Evolutionary conservation across 2,888 invertebrate species (phyloP), one percentile per base, ranked within the genome.

Genomic region (Rhorus exstirpatorius): DNA sequence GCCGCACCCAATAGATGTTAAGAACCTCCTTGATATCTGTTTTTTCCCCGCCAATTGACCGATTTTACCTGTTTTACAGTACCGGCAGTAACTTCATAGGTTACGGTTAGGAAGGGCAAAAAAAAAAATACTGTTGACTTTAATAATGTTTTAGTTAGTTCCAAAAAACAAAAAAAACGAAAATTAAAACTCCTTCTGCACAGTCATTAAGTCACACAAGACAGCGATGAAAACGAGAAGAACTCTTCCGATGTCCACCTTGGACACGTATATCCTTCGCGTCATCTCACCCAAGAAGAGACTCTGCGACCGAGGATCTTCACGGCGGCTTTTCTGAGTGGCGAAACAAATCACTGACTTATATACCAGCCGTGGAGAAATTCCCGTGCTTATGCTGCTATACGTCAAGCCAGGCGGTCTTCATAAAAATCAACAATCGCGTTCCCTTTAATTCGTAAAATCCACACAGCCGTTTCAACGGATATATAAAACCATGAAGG

Each of bases 351-450:
- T 89, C 80, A 85, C 81, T 82, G 87, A 85, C 84, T 83, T 68
- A 10, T 31, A 58, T 2, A 65, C 31, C 51, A 17, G 12, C 60
- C 12, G 44, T n/a, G 0, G 65, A 26, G 53, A 53, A 53, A 12
- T 53, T 21, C 4, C 31, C 12, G 46, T 21, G 19, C 65, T 61
- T 31, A 61, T 26, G 65, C 55, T 53, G 38, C 17, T 8, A 51
- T 8, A 8, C 19, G 21, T 19, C 14, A 44, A 44, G 14, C 7
- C 19, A n/a, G 51, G 14, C 8, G 6, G 58, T 79, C 85, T 85
- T 85, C 80, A 72, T 83, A 84, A 87, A 88, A 89, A 88, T 84
- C 79, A 87, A 87, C 87, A 86, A 87, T 85, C 83, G 82, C 85
- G 83, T 85, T 87, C 85, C 83, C 85, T 83, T 87, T 86, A 84